Base-by-base conservation (phyloP, 2,797 vertebrate species). In the Tinamus major region DNA sequence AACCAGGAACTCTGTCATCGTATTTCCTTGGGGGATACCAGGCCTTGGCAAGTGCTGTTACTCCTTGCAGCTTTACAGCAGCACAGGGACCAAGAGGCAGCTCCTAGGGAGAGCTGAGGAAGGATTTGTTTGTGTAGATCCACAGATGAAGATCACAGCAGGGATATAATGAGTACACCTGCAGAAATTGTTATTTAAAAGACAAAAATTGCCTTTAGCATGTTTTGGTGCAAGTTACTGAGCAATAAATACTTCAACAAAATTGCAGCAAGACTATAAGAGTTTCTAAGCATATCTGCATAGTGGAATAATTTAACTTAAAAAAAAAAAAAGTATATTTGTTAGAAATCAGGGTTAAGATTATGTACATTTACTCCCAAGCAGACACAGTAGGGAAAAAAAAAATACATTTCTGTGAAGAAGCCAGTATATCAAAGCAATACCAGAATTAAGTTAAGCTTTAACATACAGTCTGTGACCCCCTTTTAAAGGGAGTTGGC, bases 1-100 rank as follows among this genome's bases (percentile, higher is more conserved):
- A 96, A 99, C 98, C 98, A 98, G 98, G 97, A 99, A 98, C 95
- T 99, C 98, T 67, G 98, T 99, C 98, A 99, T 99, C 87, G 2
- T 93, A 27, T 58, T 72, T 79, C 79, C 77, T 97, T 94, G 94
- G 44, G 95, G 96, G 96, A 33, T 37, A 62, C 53, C 91, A 96
- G 95, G 97, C 98, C 98, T 97, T 97, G 97, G 97, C 97, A 95
- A 49, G 48, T 42, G 62, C 10, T 86, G 81, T 92, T 96, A 87
- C 96, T 94, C 95, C 49, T 76, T 61, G 75, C 49, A 96, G 16
- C 80, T 27, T 92, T 96, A 79, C 67, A 96, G 96, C 85, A 94
- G 92, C 81, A 58, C 26, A 49, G 97, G 96, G 98, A 98, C 46
- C 41, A 65, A 87, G 37, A 39, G 21, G 26, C 20, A 53, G 75